phyloP scores from a whole-genome alignment of 1,140 invertebrate species.

The Homalodisca vitripennis region DNA sequence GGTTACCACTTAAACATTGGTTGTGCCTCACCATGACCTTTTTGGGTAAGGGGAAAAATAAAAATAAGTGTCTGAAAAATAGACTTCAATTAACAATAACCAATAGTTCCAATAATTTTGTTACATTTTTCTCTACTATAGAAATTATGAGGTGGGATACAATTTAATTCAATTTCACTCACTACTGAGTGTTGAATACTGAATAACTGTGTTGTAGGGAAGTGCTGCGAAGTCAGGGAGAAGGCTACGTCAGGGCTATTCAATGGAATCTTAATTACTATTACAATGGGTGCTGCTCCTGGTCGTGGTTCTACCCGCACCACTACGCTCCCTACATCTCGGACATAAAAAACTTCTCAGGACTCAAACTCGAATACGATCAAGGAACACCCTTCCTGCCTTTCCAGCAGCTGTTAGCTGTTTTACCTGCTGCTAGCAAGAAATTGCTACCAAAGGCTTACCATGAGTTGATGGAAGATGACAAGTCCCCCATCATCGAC shows the following conservation, averaged over 20 bases:
- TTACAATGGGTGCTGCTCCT: conserved; percentile 92
- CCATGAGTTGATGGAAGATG: conserved; percentile 77
- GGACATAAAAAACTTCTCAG: conserved; percentile 81
- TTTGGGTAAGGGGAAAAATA: too few species aligned
- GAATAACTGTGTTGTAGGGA: too few species aligned
- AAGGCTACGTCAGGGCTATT: conserved; percentile 86
- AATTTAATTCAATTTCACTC: too few species aligned
- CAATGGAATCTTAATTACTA: conserved; percentile 98
- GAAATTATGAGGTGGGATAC: too few species aligned
- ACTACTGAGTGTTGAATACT: too few species aligned
- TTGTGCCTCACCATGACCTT: too few species aligned
- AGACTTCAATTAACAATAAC: too few species aligned
- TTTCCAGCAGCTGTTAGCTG: conserved; percentile 92
- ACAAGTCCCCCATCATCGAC: conserved; percentile 79
- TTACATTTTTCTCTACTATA: too few species aligned
- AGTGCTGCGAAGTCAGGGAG: conserved; percentile 75
- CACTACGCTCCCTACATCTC: conserved; percentile 97
- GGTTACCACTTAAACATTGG: too few species aligned
- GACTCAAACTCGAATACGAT: conserved; percentile 75
- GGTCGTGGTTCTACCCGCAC: conserved; percentile 95
- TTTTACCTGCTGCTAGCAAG: conserved; percentile 83
- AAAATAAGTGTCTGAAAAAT: too few species aligned
- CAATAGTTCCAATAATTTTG: too few species aligned
- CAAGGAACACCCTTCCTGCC: conserved; percentile 87
- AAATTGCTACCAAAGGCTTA: conserved; percentile 78